These are phyloP conservation scores for Thymelicus acteon DNA, from an alignment of 2,888 invertebrate genomes.

Conservation along the genomic window DNA sequence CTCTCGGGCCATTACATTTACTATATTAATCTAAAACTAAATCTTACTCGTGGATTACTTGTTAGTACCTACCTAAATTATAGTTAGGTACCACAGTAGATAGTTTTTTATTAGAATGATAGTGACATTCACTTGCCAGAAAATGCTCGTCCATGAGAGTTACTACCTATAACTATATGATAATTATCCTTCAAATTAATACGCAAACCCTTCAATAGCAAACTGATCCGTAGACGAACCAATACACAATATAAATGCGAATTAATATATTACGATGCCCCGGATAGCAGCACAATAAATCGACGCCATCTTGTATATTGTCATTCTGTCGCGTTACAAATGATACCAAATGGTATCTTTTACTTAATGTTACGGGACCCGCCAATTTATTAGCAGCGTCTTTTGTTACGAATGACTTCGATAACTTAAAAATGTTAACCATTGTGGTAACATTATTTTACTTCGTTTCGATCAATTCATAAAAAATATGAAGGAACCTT, in stretches of 20 bases:
- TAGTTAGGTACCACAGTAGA: too few relatives aligned
- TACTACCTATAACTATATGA: too few relatives aligned
- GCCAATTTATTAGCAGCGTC: conserved; percentile 50
- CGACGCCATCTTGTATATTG: conserved; percentile 45
- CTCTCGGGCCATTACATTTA: too few relatives aligned
- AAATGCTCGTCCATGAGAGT: too few relatives aligned
- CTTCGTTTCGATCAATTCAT: not conserved
- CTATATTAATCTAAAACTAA: too few relatives aligned
- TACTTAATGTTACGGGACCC: conserved; percentile 59
- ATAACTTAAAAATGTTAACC: conserved; percentile 5
- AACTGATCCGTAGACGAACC: not conserved
- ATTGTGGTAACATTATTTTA: not conserved
- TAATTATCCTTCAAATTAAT: too few relatives aligned
- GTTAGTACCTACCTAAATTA: too few relatives aligned
- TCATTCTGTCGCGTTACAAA: conserved; percentile 53
- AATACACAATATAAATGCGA: conserved; percentile 1
- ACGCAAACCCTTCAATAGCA: too few relatives aligned
- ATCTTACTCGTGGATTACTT: too few relatives aligned
- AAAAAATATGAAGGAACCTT: too few relatives aligned
- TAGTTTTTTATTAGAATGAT: too few relatives aligned
- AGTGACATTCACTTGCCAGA: too few relatives aligned
- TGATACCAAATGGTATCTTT: conserved; percentile 61
- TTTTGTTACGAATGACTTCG: conserved; percentile 38
- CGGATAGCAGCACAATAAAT: conserved; percentile 49
- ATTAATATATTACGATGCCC: conserved; percentile 15